Evolutionary conservation across 2,113 vertebrate species (phyloP).

Genomic region (Gavialis gangeticus): DNA sequence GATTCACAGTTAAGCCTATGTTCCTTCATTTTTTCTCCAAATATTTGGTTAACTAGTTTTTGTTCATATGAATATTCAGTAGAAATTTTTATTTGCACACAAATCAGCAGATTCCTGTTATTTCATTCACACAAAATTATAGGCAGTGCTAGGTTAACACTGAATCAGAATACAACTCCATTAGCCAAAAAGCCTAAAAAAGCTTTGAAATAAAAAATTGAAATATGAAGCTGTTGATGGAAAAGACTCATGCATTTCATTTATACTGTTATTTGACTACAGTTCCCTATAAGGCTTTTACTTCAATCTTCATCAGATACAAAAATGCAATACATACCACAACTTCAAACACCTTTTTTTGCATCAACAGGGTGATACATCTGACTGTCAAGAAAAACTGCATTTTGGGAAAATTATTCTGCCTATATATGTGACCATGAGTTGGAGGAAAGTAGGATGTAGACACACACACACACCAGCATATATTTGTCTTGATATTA

Average conservation of each 20-base stretch:
- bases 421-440: conserved; percentile 19
- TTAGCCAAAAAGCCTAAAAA: neutral
- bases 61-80: neutral
- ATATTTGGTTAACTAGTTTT: neutral
- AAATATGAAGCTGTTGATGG: neutral
- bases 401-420: neutral
- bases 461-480: neutral
- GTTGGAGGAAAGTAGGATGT: neutral
- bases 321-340: neutral
- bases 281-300: neutral
- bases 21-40: neutral
- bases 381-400: neutral
- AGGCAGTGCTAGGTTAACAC: neutral
- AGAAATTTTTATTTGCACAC: neutral
- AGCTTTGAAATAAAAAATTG: neutral
- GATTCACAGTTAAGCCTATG: neutral
- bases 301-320: neutral
- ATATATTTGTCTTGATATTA: neutral
- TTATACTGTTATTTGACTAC: no score
- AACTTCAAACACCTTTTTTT: neutral
- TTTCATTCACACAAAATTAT: neutral
- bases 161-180: neutral
- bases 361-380: conserved; percentile 3
- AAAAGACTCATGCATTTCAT: neutral
- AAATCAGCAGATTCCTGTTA: neutral